A percentile compares a stretch with the other conserved stretches of the same genome.
Evolutionary conservation across 2,888 invertebrate species (phyloP).

Genomic region (Leptinotarsa peninsularis): DNA sequence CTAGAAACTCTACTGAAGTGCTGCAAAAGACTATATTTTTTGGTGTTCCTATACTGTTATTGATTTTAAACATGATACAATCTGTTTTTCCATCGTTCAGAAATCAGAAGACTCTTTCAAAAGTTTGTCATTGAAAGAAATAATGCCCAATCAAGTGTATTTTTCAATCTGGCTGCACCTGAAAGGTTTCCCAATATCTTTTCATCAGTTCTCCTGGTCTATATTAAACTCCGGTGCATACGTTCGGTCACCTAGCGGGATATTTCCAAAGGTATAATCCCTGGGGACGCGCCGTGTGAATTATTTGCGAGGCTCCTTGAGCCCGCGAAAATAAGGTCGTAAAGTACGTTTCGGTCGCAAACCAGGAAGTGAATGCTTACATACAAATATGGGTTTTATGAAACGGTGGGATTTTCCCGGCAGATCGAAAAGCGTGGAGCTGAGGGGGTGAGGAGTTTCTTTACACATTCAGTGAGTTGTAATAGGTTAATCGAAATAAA

Average conservation of each 20-base stretch:
- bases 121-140: too few species aligned
- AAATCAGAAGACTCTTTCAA: too few species aligned
- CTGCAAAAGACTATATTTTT: too few species aligned
- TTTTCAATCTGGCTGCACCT: too few species aligned
- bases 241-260: slow-evolving; percentile 35
- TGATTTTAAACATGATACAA: too few species aligned
- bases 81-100: too few species aligned
- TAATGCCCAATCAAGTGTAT: too few species aligned
- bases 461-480: background rate
- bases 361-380: slow-evolving; percentile 15
- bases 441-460: background rate
- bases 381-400: slow-evolving; percentile 18
- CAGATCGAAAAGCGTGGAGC: background rate
- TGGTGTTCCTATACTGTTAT: too few species aligned
- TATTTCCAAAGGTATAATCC: slow-evolving; percentile 37
- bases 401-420: slow-evolving; percentile 13
- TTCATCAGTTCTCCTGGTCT: background rate
- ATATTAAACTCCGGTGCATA: background rate
- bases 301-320: slow-evolving; percentile 34
- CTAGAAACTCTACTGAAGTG: too few species aligned
- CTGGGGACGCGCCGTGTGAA: slow-evolving; percentile 29
- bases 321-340: slow-evolving; percentile 31
- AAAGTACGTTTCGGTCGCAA: slow-evolving; percentile 24
- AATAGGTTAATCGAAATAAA: background rate
- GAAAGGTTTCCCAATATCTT: too few species aligned